Evolutionary conservation across 2,113 vertebrate genomes (phyloP).

Genomic region (Sinosuthora webbiana): DNA sequence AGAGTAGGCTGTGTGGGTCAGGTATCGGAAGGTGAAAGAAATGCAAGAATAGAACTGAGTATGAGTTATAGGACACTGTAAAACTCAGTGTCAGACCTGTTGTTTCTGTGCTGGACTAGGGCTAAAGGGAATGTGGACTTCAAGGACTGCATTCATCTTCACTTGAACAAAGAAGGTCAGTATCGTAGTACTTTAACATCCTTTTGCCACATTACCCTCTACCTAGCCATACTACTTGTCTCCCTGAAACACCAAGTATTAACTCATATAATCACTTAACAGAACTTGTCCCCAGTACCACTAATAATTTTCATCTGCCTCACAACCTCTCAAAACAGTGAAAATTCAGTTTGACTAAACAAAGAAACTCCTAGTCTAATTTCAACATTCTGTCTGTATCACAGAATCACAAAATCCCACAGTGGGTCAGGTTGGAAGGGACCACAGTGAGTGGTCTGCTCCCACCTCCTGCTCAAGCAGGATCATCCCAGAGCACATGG

Average conservation of each 20-base stretch:
- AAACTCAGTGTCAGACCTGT: background rate
- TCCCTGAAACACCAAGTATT: background rate
- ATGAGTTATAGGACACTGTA: background rate
- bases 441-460: rapidly evolving
- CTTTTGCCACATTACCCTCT: background rate
- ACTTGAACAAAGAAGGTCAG: background rate
- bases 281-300: background rate
- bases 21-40: background rate
- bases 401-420: background rate
- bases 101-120: background rate
- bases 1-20: background rate
- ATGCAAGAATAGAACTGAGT: background rate
- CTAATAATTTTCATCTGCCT: background rate
- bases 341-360: background rate
- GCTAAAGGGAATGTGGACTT: background rate
- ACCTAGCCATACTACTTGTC: background rate
- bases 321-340: background rate
- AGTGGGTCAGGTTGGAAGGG: background rate
- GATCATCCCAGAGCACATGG: background rate
- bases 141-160: background rate
- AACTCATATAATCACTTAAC: background rate
- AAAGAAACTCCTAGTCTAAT: background rate
- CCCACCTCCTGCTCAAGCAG: background rate
- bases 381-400: background rate
- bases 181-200: background rate